These are phyloP conservation scores for Ditylenchus weischeri DNA, from an alignment of 2,888 invertebrate species.

Conservation along the genomic window DNA sequence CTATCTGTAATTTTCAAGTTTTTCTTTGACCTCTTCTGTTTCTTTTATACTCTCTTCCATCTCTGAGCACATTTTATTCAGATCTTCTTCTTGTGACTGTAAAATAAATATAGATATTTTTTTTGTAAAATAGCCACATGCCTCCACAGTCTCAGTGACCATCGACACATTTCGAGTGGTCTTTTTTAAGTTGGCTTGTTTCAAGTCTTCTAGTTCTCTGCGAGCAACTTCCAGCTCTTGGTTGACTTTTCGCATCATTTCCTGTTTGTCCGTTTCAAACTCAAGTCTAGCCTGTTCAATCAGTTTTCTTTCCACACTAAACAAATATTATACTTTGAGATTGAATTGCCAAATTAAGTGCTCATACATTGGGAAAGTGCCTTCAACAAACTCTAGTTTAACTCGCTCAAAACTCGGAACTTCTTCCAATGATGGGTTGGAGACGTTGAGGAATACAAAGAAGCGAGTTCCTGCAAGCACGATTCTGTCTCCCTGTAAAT, in stretches of 20 bases:
- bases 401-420: conserved; percentile 5
- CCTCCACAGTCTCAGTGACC: too few relatives aligned
- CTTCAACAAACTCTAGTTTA: conserved; percentile 5
- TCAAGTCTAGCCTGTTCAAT: background rate
- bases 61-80: conserved; percentile 1
- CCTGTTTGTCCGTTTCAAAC: background rate
- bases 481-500: conserved; percentile 1
- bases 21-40: conserved; percentile 3
- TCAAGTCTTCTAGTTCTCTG: background rate
- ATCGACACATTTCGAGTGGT: too few relatives aligned
- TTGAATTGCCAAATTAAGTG: background rate
- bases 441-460: background rate
- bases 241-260: conserved; percentile 2
- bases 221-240: background rate
- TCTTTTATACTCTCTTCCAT: conserved; percentile 4
- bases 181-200: conserved; percentile 4
- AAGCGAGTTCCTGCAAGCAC: background rate
- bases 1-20: background rate
- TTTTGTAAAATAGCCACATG: too few relatives aligned
- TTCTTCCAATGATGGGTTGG: background rate
- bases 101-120: too few relatives aligned
- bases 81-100: background rate
- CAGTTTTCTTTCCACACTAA: conserved; percentile 1
- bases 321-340: background rate
- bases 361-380: background rate